Evolutionary conservation across 2,888 invertebrate genomes (phyloP).

Genomic region (Pseudococcus jackbeardsleyi): DNA sequence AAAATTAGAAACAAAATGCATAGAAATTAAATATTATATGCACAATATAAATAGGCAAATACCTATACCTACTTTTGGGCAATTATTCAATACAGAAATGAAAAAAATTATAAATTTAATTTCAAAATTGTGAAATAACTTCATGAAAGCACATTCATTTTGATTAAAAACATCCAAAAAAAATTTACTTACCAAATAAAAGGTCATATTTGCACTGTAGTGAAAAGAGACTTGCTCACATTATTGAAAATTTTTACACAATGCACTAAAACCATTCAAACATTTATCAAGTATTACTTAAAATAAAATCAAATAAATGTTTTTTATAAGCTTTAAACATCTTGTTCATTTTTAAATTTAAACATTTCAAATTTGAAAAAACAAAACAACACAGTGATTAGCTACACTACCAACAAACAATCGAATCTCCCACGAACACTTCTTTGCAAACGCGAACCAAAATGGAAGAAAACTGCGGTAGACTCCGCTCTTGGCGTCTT

Average conservation of each 20-base stretch:
- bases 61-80: too few relatives aligned
- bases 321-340: conserved; percentile 2
- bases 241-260: conserved; percentile 25
- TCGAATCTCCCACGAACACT: background rate
- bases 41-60: too few relatives aligned
- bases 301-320: background rate
- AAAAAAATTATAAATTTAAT: too few relatives aligned
- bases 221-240: conserved; percentile 39
- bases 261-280: conserved; percentile 5
- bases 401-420: background rate
- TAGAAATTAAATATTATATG: too few relatives aligned
- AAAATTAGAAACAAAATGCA: too few relatives aligned
- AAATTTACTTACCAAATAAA: conserved; percentile 27
- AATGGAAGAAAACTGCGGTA: conserved; percentile 1
- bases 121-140: too few relatives aligned
- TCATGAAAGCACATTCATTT: too few relatives aligned
- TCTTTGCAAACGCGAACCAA: conserved; percentile 3
- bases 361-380: background rate
- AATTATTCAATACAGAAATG: too few relatives aligned
- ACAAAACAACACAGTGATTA: background rate
- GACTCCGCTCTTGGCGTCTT: background rate
- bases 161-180: background rate
- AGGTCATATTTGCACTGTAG: conserved; percentile 41
- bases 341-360: background rate
- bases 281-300: conserved; percentile 21